Evolutionary conservation across 2,113 vertebrate species (phyloP), one percentile per base, ranked within the genome.

Genomic region (Zeus faber): DNA sequence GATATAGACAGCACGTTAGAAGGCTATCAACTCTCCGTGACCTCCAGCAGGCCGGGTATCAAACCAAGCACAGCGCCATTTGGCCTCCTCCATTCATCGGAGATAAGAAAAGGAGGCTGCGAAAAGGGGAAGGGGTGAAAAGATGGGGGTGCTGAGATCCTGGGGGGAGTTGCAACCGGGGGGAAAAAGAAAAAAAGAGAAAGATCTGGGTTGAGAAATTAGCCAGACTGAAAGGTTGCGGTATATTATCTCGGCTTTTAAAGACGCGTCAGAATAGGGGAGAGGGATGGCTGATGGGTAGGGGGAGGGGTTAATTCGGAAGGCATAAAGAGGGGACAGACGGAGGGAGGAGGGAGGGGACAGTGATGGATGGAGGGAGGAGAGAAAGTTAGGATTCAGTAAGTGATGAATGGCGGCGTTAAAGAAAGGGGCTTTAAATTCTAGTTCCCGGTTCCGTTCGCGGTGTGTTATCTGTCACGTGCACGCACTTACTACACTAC

Each of bases 171-270:
- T 23, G 51, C 59, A 70, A 0, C 4, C 11, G 73, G 73, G 68
- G 75, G 70, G 76, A 77, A 67, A n/a, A n/a, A 76, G 55, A 73
- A 47, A 29, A 27, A 62, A 27, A 84, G 80, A 81, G 83, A 85
- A 61, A 54, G 60, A 49, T 74, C 79, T 75, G 71, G 73, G 79
- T 76, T 76, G 70, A 77, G 81, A 86, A 87, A 87, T 87, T 85
- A 85, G 81, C 69, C 72, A 62, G 73, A 70, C 85, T 87, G 79
- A 88, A 86, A 81, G 81, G 81, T 54, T 40, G 48, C 59, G 76
- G 83, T 88, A 75, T 85, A 88, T 86, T 84, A 89, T 86, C 86
- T 81, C 73, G 63, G 63, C 51, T 33, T 83, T 82, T 75, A 76
- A 79, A 76, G 76, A 77, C 65, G 41, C 52, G 43, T 47, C 50